Base-by-base conservation (phyloP, 2,888 invertebrate genomes). In the Drosophila recens region DNA sequence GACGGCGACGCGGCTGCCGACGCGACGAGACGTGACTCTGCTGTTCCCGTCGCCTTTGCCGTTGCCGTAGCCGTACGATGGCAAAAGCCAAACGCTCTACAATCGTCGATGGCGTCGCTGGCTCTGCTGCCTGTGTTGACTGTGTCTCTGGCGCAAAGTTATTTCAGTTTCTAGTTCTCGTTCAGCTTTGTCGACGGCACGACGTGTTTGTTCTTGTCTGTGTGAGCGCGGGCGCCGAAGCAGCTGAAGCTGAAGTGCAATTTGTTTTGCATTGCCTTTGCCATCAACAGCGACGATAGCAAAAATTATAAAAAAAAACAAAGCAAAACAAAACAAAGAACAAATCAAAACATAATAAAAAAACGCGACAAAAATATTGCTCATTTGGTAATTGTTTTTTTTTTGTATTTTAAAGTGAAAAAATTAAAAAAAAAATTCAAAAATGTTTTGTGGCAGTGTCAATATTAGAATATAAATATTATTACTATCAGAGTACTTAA, bases 181-280 rank as follows among this genome's bases (percentile, higher is more conserved):
- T 89, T 91, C 87, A 92, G 90, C 92, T 89, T 91, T 90, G 90
- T 91, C 89, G 87, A 90, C 90, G 91, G 87, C 88, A 90, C 86
- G 91, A 92, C 91, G 91, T 92, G 91, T 79, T 70, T 75, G 59
- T 57, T 59, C 63, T 72, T 70, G 65, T 67, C 67, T 65, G 66
- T 67, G 69, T 72, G 57, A 65, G 67, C 72, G 80, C 80, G 74
- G 75, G 69, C 73, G 71, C 70, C 73, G 42, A 65, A 69, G 51
- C 51, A 57, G 59, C 59, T 52, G 63, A 66, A 61, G 58, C 52
- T 66, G 52, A 62, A 66, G 58, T 63, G 69, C 73, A 75, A 69
- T 67, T 75, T 67, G 42, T 48, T 45, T 65, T 63, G 42, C 42
- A 20, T 61, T 64, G 53, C 33, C 59, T 34, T 65, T 62, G 68